A percentile compares a stretch with the other conserved stretches of the same genome.
Evolutionary conservation across 2,888 invertebrate species (phyloP).

Genomic region (Melanophora roralis): DNA sequence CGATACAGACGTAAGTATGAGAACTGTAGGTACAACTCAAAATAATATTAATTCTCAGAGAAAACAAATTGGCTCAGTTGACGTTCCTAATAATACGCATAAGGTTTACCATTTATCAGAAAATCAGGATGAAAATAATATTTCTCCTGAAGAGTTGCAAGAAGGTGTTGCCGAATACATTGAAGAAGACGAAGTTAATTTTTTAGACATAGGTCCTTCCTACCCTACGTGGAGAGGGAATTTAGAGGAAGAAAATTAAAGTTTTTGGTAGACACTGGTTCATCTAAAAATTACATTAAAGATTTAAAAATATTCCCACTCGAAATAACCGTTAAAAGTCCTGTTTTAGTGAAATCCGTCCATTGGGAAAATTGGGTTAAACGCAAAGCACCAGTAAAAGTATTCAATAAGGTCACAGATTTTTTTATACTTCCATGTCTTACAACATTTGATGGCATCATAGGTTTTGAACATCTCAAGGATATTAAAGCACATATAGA

Average conservation of each 20-base stretch:
- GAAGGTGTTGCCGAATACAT: neutral
- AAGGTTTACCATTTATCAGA: neutral
- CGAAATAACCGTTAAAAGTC: neutral
- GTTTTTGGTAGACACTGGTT: neutral
- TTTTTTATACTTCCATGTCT: neutral
- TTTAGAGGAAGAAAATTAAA: neutral
- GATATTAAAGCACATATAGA: neutral
- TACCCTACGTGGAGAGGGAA: conserved; percentile 9
- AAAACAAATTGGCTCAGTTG: neutral
- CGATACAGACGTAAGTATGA: conserved; percentile 15
- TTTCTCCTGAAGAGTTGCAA: neutral
- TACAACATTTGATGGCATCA: neutral
- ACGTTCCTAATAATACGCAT: neutral
- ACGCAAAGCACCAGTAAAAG: neutral
- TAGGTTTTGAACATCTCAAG: neutral
- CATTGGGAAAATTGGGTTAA: neutral
- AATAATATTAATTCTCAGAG: neutral
- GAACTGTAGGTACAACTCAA: neutral
- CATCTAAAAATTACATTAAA: neutral
- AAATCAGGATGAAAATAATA: neutral
- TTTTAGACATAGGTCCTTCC: conserved; percentile 13
- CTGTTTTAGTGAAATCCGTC: conserved; percentile 3
- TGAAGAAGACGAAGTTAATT: conserved; percentile 16
- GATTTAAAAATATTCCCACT: neutral
- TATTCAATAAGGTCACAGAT: neutral